Evolutionary conservation across 1,140 invertebrate species (phyloP), one percentile per base, ranked within the genome.

Genomic region (Latrodectus geometricus): DNA sequence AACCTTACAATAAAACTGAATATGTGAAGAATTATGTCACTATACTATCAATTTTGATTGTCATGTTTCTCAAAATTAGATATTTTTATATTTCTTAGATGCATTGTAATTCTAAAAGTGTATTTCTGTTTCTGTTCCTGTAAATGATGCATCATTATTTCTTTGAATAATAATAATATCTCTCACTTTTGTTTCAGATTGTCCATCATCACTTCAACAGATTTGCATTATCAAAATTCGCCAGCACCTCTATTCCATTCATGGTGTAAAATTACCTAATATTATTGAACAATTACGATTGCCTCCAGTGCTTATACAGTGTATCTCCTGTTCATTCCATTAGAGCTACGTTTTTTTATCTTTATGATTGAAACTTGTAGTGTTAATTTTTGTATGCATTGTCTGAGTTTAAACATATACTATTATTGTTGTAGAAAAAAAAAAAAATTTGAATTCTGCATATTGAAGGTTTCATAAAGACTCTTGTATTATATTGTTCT

Each of bases 171-270:
- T 69, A 11, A 21, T 20, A n/a, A 4, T 5, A 21, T 73, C 8
- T 48, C 21, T 9, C 48, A 69, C n/a, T 80, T 80, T 52, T 80
- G 20, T 75, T 84, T 68, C 75, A 86, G 83, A 61, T 70, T 20
- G 21, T 12, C 83, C 83, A 23, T 72, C 83, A n/a, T 15, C 65
- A 12, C 12, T 86, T 11, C 76, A 78, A 52, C 83, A 70, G 9
- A 69, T 86, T 11, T 86, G 83, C 49, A 20, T 35, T 8, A 68
- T 78, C 8, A 77, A 61, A 56, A 17, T 86, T 20, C 65, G 83
- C 9, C 74, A 78, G 23, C 75, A 78, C 77, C 20, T 86, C 9
- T 86, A 86, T 49, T 76, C 56, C 35, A 61, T 78, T 77, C 83
- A 86, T 61, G 75, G 83, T 56, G 68, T 72, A 2, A 69, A 72